Evolutionary conservation across 2,797 vertebrate genomes (phyloP), one percentile per base, ranked within the genome.

Genomic region (Schizopygopsis pylzovi): DNA sequence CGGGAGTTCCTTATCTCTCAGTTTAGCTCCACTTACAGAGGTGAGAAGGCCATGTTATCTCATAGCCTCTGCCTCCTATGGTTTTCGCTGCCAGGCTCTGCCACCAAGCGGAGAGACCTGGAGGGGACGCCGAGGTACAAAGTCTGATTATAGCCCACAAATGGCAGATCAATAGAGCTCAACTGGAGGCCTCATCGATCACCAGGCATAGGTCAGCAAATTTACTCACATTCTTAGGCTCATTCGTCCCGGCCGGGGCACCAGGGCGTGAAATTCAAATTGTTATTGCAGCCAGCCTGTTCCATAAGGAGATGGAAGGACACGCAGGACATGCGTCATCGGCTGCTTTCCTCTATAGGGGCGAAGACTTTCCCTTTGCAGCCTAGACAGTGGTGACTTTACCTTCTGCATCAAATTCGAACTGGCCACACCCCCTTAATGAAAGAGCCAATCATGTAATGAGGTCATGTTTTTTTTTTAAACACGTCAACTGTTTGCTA

Each of bases 241-340:
- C 87, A 91, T 94, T 93, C 91, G 87, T 94, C 90, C 89, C 82
- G 88, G 89, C 91, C 16, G 61, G 91, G 89, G 92, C 92, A 93
- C 90, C 89, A 41, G 94, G 90, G 92, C 85, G 91, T 95, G 94
- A 95, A 95, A 95, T 96, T 96, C 92, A 94, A 94, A 95, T 95
- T 93, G 94, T 95, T 94, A 95, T 95, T 95, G 93, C 91, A 95
- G 93, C 89, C 91, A 90, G 91, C 91, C 94, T 93, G 94, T 94
- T 95, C 93, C 94, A 95, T 95, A 94, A 95, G 90, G 92, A 89
- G 92, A 3, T 77, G 92, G 92, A 93, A 88, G 94, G 92, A 94
- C 93, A 92, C 93, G 92, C 93, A 90, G 90, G 86, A 92, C 89
- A 90, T 91, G 91, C 90, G 85, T 92, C 92, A 94, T 92, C 92